Percentiles rank a stretch among this genome's conserved stretches.
Conservation (phyloP, 1,140 invertebrate genomes). For the Cardiocondyla obscurior region DNA sequence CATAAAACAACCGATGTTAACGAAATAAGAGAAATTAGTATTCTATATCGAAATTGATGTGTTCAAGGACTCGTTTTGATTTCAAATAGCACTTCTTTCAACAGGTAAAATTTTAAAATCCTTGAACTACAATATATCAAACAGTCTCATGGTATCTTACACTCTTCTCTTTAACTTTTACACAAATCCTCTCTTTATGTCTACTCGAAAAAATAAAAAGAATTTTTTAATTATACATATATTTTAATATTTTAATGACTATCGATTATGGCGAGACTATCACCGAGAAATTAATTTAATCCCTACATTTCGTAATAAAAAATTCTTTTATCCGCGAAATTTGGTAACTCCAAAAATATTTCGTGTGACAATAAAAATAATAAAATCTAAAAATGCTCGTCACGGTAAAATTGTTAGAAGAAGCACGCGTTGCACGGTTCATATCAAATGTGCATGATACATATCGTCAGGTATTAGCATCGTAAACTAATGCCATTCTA, state of each 20-base stretch:
- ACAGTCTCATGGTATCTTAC: not conserved
- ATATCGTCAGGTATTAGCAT: not conserved
- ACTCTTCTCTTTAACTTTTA: not conserved
- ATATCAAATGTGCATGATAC: not conserved
- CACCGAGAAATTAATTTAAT: conserved; percentile 17
- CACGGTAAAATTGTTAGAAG: conserved; percentile 7
- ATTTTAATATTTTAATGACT: not conserved
- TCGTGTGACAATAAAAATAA: not conserved
- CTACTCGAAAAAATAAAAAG: not conserved
- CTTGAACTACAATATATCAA: conserved; percentile 17
- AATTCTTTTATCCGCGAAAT: not conserved
- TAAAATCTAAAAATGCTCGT: not conserved
- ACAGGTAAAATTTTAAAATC: conserved; percentile 45
- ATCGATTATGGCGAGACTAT: not conserved
- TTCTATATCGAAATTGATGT: conserved; percentile 82
- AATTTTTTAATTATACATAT: not conserved
- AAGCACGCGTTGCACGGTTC: not conserved
- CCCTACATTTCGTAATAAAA: not conserved
- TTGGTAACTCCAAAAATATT: not conserved
- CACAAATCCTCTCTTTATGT: conserved; percentile 15
- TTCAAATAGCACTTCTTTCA: conserved; percentile 4
- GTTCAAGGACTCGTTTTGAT: conserved; percentile 64
- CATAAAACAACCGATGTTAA: not conserved
- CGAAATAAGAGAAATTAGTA: conserved; percentile 73
- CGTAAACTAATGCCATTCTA: conserved; percentile 13